Conservation (phyloP, 1,140 invertebrate species). For the Drosophila nikananu region DNA sequence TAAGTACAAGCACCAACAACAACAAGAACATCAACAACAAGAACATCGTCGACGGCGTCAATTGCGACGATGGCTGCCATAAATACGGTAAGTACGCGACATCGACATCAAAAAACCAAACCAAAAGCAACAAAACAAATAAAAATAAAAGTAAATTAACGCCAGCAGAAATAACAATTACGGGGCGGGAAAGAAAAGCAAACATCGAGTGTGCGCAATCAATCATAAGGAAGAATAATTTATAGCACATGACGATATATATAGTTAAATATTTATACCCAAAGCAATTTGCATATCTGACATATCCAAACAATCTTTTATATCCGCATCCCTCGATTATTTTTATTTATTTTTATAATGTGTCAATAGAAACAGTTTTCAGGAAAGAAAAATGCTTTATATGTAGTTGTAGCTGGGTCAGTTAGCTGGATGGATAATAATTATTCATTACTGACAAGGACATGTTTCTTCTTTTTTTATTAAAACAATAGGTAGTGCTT, state of each 20-base stretch:
- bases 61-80: conserved; percentile 84
- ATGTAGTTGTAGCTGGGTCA: neutral
- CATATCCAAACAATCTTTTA: conserved; percentile 35
- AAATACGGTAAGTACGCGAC: conserved; percentile 84
- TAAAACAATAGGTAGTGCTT: neutral
- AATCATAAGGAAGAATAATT: conserved; percentile 57
- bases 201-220: conserved; percentile 56
- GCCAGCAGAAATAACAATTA: conserved; percentile 48
- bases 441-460: neutral
- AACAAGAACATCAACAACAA: conserved; percentile 57
- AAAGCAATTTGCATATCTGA: conserved; percentile 35
- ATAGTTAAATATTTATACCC: conserved; percentile 18
- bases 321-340: conserved; percentile 9
- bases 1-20: conserved; percentile 62
- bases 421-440: neutral
- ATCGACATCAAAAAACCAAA: conserved; percentile 22
- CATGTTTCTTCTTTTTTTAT: neutral
- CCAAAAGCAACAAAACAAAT: neutral
- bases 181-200: conserved; percentile 3
- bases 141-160: conserved; percentile 31
- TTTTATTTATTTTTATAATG: conserved; percentile 6
- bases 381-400: neutral
- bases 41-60: conserved; percentile 71
- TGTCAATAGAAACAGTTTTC: neutral
- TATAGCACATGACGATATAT: conserved; percentile 29